These are phyloP conservation scores for Bubo blakistoni DNA, from an alignment of 2,113 vertebrate species.

Conservation along the genomic window DNA sequence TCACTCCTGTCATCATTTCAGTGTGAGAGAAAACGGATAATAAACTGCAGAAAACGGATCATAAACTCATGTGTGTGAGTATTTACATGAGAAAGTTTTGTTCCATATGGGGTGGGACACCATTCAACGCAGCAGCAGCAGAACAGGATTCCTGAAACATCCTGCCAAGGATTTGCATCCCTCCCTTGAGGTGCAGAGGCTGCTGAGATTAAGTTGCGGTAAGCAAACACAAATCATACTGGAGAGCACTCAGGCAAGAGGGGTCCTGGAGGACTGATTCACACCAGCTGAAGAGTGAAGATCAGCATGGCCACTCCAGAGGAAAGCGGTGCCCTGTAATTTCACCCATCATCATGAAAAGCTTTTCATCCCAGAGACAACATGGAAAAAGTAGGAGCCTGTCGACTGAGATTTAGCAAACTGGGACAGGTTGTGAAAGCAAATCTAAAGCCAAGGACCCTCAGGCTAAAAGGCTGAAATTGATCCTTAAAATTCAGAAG, in stretches of 20 bases:
- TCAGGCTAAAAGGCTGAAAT: neutral
- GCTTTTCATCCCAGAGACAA: neutral
- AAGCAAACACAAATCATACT: neutral
- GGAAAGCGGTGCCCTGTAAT: neutral
- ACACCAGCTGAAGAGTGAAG: neutral
- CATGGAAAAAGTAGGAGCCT: neutral
- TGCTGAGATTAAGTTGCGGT: neutral
- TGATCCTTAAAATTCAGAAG: neutral
- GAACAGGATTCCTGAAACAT: constrained; percentile 10
- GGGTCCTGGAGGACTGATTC: neutral
- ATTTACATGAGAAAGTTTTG: neutral
- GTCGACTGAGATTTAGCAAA: neutral
- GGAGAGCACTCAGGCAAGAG: neutral
- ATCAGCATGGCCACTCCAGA: neutral
- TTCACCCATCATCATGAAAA: neutral
- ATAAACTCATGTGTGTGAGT: neutral
- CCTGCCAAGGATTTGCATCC: neutral
- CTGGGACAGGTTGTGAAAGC: neutral
- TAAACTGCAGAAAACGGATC: neutral
- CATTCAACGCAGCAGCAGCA: neutral
- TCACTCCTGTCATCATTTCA: neutral
- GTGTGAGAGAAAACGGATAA: neutral
- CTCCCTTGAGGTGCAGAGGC: neutral
- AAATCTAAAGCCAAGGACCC: neutral
- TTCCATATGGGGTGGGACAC: neutral